Evolutionary conservation across 2,113 vertebrate species (phyloP).

Genomic region (Xiphophorus hellerii): DNA sequence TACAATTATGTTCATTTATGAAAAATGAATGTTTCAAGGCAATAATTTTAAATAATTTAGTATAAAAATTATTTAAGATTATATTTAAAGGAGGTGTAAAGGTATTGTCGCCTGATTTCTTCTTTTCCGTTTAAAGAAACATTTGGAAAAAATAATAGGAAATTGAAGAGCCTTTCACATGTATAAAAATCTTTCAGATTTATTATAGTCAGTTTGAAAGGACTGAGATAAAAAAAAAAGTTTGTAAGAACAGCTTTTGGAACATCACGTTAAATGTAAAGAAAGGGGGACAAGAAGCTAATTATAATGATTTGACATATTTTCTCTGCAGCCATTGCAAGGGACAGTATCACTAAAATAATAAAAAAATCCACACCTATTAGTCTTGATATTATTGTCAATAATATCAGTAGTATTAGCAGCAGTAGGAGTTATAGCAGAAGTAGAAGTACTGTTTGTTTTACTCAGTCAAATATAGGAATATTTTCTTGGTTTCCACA

Average conservation of each 20-base stretch:
- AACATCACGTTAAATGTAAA: neutral
- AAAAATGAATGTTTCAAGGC: neutral
- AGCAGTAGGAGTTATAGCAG: neutral
- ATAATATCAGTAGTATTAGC: neutral
- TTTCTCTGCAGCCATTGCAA: constrained; percentile 29
- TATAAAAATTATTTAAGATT: neutral
- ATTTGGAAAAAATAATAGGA: neutral
- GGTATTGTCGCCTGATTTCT: no score
- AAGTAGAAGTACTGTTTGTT: neutral
- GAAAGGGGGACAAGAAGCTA: constrained; percentile 12
- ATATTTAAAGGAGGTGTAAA: no score
- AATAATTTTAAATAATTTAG: neutral
- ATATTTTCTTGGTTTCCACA: no score
- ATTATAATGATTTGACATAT: constrained; percentile 39
- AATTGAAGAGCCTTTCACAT: neutral
- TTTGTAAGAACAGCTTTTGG: neutral
- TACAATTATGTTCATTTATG: neutral
- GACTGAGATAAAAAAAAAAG: neutral
- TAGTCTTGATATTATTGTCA: neutral
- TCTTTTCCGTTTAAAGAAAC: neutral
- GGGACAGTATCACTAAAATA: constrained; percentile 26
- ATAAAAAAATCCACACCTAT: neutral
- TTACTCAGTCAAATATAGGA: no score
- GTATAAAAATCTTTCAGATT: neutral
- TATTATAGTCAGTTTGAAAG: neutral